These are phyloP conservation scores for Apogon hyalosoma DNA, from an alignment of 2,797 vertebrate genomes.

Conservation along the genomic window DNA sequence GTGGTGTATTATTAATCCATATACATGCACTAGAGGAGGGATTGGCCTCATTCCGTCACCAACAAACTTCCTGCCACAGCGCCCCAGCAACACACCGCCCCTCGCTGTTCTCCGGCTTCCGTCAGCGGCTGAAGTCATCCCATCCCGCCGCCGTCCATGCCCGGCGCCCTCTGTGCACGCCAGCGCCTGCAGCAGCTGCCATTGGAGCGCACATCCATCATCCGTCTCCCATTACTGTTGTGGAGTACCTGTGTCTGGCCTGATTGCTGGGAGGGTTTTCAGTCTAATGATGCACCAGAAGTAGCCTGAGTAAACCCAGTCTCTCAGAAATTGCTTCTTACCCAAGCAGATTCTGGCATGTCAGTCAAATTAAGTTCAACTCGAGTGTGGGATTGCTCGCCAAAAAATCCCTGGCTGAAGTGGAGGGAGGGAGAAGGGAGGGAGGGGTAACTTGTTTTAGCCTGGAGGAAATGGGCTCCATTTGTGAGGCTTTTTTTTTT, in stretches of 20 bases:
- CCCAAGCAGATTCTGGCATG: not conserved
- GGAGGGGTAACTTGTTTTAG: not conserved
- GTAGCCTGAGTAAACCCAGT: not conserved
- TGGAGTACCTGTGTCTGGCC: slow-evolving; percentile 1
- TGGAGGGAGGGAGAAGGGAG: too few relatives aligned
- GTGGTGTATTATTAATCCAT: slow-evolving; percentile 71
- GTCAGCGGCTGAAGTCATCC: slow-evolving; percentile 12
- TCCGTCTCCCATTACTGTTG: slow-evolving; percentile 15
- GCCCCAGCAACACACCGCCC: slow-evolving; percentile 32
- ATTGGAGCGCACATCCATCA: slow-evolving; percentile 24
- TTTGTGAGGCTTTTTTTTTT: not conserved
- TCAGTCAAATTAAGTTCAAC: slow-evolving; percentile 3
- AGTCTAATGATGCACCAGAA: slow-evolving; percentile 15
- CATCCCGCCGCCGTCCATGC: not conserved
- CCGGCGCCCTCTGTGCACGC: not conserved
- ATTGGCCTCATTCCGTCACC: slow-evolving; percentile 77
- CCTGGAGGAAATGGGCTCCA: slow-evolving; percentile 12
- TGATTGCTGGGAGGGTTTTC: slow-evolving; percentile 10
- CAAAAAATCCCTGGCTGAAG: not conserved
- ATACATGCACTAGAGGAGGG: slow-evolving; percentile 60
- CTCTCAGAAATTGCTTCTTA: not conserved
- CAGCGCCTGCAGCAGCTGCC: not conserved
- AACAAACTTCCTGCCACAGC: slow-evolving; percentile 28
- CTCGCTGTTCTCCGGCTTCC: slow-evolving; percentile 4
- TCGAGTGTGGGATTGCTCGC: not conserved